These are phyloP conservation scores for Lepus europaeus DNA, from an alignment of 2,113 vertebrate species.

Conservation along the genomic window DNA sequence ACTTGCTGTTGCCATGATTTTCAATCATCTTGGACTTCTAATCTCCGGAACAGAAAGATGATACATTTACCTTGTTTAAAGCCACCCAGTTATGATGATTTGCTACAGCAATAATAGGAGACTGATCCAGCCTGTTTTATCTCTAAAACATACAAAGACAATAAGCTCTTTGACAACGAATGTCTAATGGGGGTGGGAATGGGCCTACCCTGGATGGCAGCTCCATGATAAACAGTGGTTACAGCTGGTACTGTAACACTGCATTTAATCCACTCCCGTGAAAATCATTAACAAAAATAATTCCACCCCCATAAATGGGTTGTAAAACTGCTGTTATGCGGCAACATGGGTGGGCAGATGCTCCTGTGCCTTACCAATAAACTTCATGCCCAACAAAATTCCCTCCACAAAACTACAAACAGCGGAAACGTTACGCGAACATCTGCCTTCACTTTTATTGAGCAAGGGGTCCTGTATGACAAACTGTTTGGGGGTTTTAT, in stretches of 20 bases:
- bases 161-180: constrained; percentile 22
- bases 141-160: neutral
- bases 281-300: constrained; percentile 75
- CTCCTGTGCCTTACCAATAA: constrained; percentile 47
- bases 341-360: constrained; percentile 38
- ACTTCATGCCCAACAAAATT: neutral
- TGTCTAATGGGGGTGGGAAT: neutral
- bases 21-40: constrained; percentile 8
- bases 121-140: neutral
- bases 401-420: constrained; percentile 59
- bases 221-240: constrained; percentile 4
- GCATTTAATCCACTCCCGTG: constrained; percentile 63
- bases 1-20: neutral
- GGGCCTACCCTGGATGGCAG: neutral
- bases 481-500: constrained; percentile 64
- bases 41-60: neutral
- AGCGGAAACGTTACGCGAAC: constrained; percentile 70
- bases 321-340: neutral
- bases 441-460: constrained; percentile 73
- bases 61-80: neutral
- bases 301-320: constrained; percentile 9
- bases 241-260: constrained; percentile 30
- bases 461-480: constrained; percentile 48
- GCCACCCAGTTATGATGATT: neutral
- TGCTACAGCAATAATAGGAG: neutral